phyloP scores from a whole-genome alignment of 2,797 vertebrate species.

The Podarcis lilfordi region DNA sequence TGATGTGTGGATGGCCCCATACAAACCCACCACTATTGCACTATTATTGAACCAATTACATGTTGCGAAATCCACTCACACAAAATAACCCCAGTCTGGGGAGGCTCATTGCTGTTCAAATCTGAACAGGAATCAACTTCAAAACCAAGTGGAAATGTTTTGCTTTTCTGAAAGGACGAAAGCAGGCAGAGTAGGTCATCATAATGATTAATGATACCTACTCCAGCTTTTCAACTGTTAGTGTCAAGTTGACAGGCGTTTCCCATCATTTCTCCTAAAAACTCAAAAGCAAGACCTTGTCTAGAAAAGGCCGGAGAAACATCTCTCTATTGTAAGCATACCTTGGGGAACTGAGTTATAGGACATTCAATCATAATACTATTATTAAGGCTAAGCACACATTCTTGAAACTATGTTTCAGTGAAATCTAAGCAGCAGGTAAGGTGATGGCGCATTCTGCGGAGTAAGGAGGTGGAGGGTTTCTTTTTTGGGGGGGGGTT shows the following conservation, averaged over 20 bases:
- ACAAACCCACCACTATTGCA: too few species aligned
- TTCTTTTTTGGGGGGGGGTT: too few species aligned
- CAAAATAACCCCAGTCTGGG: too few species aligned
- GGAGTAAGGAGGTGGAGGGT: neutral
- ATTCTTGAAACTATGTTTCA: neutral
- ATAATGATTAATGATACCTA: neutral
- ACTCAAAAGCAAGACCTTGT: constrained; percentile 33
- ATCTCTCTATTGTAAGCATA: neutral
- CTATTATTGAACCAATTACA: too few species aligned
- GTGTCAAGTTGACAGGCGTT: constrained; percentile 29
- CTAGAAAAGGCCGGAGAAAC: neutral
- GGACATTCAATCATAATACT: neutral
- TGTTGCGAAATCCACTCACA: too few species aligned
- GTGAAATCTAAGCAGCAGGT: neutral
- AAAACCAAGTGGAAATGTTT: neutral
- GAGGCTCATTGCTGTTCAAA: neutral
- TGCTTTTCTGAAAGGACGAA: constrained; percentile 10
- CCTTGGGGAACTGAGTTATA: neutral
- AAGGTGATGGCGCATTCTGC: neutral
- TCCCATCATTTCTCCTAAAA: constrained; percentile 38
- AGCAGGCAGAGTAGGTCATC: constrained; percentile 37
- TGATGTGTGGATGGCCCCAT: too few species aligned
- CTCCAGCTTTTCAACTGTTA: constrained; percentile 37
- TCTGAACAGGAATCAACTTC: neutral
- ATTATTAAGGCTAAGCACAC: neutral